A percentile compares a stretch with the other conserved stretches of the same genome.
Conservation (phyloP, 2,113 vertebrate genomes). For the Percopsis transmontana region DNA sequence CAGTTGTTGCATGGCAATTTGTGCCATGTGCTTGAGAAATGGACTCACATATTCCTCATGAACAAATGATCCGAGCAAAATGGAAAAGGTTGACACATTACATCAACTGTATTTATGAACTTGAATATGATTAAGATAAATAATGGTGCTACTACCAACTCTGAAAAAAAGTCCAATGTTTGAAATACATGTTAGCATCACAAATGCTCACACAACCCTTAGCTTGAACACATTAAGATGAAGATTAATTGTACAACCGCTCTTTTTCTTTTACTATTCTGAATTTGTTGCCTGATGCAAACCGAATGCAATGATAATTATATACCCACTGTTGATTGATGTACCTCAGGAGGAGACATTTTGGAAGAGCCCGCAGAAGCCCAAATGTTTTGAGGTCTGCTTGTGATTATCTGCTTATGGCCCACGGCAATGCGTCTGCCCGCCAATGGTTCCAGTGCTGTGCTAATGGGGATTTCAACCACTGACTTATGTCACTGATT, state of each 20-base stretch:
- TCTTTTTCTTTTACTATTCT: background rate
- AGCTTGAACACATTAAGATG: background rate
- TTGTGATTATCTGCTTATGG: constrained; percentile 50
- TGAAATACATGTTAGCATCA: too few species aligned
- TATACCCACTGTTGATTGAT: constrained; percentile 62
- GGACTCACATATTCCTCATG: too few species aligned
- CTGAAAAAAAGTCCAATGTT: too few species aligned
- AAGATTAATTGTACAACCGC: background rate
- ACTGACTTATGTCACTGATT: constrained; percentile 37
- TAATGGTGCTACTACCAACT: too few species aligned
- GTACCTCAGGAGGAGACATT: constrained; percentile 44
- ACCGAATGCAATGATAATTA: constrained; percentile 20
- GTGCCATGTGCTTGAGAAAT: background rate
- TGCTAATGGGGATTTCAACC: constrained; percentile 19
- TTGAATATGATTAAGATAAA: too few species aligned
- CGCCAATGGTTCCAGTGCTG: constrained; percentile 4
- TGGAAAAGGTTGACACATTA: too few species aligned
- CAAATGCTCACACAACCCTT: too few species aligned
- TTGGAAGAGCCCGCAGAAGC: constrained; percentile 41
- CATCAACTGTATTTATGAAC: too few species aligned
- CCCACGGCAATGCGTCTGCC: constrained; percentile 31
- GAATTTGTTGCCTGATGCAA: constrained; percentile 21
- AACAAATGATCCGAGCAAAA: too few species aligned
- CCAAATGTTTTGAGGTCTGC: constrained; percentile 47
- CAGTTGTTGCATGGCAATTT: background rate